Evolutionary conservation across 2,113 vertebrate genomes (phyloP).

Genomic region (Equus quagga): DNA sequence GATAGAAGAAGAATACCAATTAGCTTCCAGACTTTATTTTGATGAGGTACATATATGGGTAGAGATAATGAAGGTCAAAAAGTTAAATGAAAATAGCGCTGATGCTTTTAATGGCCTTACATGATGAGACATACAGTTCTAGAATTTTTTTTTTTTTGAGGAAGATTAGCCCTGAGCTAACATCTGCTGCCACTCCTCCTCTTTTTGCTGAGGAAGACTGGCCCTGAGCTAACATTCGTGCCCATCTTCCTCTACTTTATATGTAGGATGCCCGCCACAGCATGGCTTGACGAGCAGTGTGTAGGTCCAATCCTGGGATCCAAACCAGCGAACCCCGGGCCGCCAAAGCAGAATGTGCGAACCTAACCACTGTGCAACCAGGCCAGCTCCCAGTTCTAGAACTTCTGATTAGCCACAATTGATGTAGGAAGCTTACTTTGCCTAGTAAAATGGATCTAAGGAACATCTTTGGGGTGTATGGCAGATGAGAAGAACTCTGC

Average conservation of each 20-base stretch:
- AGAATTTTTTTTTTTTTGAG: too few relatives aligned
- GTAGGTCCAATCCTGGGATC: too few relatives aligned
- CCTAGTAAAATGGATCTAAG: conserved; percentile 35
- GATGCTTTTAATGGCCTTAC: conserved; percentile 50
- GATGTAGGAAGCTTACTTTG: conserved; percentile 55
- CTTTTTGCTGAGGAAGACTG: too few relatives aligned
- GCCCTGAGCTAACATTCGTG: too few relatives aligned
- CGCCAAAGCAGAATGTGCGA: too few relatives aligned
- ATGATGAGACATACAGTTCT: conserved; percentile 41
- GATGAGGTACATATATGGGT: neutral
- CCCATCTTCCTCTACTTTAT: too few relatives aligned
- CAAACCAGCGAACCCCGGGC: too few relatives aligned
- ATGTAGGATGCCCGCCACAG: too few relatives aligned
- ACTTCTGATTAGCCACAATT: conserved; percentile 57
- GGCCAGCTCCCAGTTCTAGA: conserved; percentile 40
- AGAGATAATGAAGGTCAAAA: conserved; percentile 45
- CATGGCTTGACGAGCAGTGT: too few relatives aligned
- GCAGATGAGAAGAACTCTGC: conserved; percentile 29
- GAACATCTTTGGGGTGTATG: neutral
- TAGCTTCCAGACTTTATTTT: conserved; percentile 46
- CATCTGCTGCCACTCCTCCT: too few relatives aligned
- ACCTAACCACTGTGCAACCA: too few relatives aligned
- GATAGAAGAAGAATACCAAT: conserved; percentile 56
- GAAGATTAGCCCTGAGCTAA: too few relatives aligned
- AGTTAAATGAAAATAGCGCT: conserved; percentile 56